phyloP scores from a whole-genome alignment of 1,140 invertebrate species.

The Drosophila aff. region DNA sequence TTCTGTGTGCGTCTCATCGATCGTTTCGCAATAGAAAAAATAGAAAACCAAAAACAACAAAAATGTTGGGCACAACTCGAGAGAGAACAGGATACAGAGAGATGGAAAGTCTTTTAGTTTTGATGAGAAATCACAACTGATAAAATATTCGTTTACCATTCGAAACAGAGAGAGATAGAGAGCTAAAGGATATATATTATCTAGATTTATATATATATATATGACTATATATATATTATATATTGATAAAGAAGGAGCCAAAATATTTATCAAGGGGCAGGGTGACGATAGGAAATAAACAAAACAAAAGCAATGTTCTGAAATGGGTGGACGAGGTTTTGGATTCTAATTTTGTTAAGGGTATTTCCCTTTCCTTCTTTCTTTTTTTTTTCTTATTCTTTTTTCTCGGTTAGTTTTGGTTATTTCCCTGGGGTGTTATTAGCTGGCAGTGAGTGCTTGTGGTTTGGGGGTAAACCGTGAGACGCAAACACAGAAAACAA shows the following conservation, averaged over 20 bases:
- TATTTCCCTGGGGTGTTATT: slow-evolving; percentile 8
- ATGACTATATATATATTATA: slow-evolving; percentile 1
- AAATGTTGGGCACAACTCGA: slow-evolving; percentile 73
- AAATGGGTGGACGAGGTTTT: not conserved
- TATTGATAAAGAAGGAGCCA: slow-evolving; percentile 6
- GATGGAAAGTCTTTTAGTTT: slow-evolving; percentile 27
- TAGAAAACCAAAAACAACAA: slow-evolving; percentile 63
- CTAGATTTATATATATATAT: slow-evolving; percentile 15
- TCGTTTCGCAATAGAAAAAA: slow-evolving; percentile 40
- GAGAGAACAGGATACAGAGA: slow-evolving; percentile 34
- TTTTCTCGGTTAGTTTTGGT: not conserved
- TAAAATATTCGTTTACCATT: slow-evolving; percentile 45
- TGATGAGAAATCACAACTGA: slow-evolving; percentile 31
- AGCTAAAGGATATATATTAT: slow-evolving; percentile 40
- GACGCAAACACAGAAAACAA: slow-evolving; percentile 41
- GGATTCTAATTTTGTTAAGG: not conserved
- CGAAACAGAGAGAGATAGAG: slow-evolving; percentile 27
- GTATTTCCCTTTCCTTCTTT: not conserved
- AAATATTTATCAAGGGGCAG: not conserved
- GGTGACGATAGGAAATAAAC: slow-evolving; percentile 5
- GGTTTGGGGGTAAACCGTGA: slow-evolving; percentile 14
- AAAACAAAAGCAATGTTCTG: slow-evolving; percentile 9
- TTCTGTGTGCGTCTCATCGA: slow-evolving; percentile 27
- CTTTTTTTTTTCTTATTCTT: not conserved
- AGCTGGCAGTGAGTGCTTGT: slow-evolving; percentile 25